Evolutionary conservation across 30 jellyfish, hydroid and myxozoan species (phyloP).

Genomic region (Aurelia sp.): DNA sequence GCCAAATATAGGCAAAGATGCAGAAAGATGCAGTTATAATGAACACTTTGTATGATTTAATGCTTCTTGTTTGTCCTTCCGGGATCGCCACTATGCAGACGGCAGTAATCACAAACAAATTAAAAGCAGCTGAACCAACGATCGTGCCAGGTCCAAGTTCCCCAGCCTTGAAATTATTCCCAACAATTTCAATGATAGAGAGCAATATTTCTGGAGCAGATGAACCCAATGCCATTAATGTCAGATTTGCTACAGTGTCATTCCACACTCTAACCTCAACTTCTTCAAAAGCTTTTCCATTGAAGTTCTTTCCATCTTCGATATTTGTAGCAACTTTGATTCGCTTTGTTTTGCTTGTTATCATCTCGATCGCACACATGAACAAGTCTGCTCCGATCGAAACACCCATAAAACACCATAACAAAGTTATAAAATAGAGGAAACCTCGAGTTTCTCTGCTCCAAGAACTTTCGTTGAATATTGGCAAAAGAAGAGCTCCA

Average conservation of each 20-base stretch:
- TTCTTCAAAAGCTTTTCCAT: slow-evolving; percentile 63
- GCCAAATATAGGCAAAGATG: slow-evolving; percentile 95
- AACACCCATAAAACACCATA: slow-evolving; percentile 98
- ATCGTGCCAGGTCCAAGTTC: slow-evolving; percentile 98
- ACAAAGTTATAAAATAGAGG: slow-evolving; percentile 76
- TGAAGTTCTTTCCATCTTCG: slow-evolving; percentile 60
- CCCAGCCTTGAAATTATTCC: slow-evolving; percentile 92
- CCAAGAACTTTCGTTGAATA: slow-evolving; percentile 92
- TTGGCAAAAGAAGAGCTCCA: slow-evolving; percentile 84
- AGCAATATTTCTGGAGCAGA: slow-evolving; percentile 98
- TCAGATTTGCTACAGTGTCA: slow-evolving; percentile 96
- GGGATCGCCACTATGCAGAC: slow-evolving; percentile 86
- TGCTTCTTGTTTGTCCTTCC: slow-evolving; percentile 64
- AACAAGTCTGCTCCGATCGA: slow-evolving; percentile 98
- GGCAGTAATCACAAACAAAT: slow-evolving; percentile 89
- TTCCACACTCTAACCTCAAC: slow-evolving; percentile 97
- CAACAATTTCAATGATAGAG: slow-evolving; percentile 93
- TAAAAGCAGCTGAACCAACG: slow-evolving; percentile 98
- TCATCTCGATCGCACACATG: slow-evolving; percentile 97
- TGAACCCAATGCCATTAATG: slow-evolving; percentile 97
- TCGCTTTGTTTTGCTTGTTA: slow-evolving; percentile 92
- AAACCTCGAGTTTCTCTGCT: slow-evolving; percentile 65
- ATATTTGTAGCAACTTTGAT: slow-evolving; percentile 81
- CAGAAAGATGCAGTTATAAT: slow-evolving; percentile 85
- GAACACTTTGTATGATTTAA: slow-evolving; percentile 81